Percentiles rank a stretch among this genome's conserved stretches.
Conservation (phyloP, 2,113 vertebrate genomes). For the Crotalus tigris region DNA sequence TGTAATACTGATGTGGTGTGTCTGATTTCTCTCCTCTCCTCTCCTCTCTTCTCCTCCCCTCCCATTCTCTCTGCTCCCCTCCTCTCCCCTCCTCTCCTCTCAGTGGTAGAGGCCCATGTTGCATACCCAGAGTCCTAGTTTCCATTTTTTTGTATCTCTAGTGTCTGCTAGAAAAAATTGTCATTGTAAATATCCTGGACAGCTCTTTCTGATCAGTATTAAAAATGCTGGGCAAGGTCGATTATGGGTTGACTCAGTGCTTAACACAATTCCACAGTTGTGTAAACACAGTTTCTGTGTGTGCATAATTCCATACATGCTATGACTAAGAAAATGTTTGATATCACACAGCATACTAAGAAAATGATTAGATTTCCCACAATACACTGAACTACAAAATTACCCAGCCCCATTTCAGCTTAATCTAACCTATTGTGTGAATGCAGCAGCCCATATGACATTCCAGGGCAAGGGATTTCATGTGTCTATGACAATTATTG, state of each 20-base stretch:
- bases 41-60: neutral
- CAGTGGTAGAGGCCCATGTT: neutral
- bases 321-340: neutral
- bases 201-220: neutral
- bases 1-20: neutral
- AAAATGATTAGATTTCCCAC: neutral
- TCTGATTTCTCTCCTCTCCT: accelerated
- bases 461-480: neutral
- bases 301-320: neutral
- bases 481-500: neutral
- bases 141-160: neutral
- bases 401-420: neutral
- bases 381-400: neutral
- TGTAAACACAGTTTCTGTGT: neutral
- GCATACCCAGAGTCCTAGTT: neutral
- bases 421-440: neutral
- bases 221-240: neutral
- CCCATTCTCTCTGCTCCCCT: neutral
- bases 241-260: neutral
- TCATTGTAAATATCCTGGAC: neutral
- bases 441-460: neutral
- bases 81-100: neutral
- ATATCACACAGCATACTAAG: neutral
- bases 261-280: neutral
- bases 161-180: neutral